phyloP scores from a whole-genome alignment of 1,140 invertebrate species.

The Dysdera silvatica region DNA sequence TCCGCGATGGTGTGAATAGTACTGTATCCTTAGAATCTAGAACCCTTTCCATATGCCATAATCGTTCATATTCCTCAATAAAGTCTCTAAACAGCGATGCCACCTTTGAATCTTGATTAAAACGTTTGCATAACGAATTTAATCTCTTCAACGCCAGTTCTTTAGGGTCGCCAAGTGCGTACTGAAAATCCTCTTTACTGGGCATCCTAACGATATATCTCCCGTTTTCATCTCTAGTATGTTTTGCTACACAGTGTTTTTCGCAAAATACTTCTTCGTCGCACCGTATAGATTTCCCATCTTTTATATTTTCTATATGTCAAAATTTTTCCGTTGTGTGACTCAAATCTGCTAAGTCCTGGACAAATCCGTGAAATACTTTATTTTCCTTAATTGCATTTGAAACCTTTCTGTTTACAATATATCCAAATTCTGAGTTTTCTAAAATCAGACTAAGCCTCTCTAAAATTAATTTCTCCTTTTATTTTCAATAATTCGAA shows the following conservation, averaged over 20 bases:
- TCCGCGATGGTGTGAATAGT: conserved; percentile 7
- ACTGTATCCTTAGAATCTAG: not conserved
- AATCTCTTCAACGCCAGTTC: not conserved
- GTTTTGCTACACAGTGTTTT: not conserved
- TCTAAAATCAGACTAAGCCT: not conserved
- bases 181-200: not conserved
- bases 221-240: not conserved
- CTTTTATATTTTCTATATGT: not conserved
- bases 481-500: not conserved
- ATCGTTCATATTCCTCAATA: not conserved
- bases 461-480: not conserved
- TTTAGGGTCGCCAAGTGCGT: not conserved
- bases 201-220: not conserved
- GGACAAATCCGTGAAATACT: not conserved
- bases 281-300: not conserved
- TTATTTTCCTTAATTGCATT: not conserved
- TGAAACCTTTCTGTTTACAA: not conserved
- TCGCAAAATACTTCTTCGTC: not conserved
- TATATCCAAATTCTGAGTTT: not conserved
- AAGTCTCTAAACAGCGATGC: not conserved
- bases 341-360: not conserved
- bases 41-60: not conserved
- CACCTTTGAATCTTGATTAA: not conserved
- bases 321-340: not conserved
- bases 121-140: not conserved